These are phyloP conservation scores for Megaptera novaeangliae DNA, from an alignment of 2,113 vertebrate genomes.

Conservation along the genomic window DNA sequence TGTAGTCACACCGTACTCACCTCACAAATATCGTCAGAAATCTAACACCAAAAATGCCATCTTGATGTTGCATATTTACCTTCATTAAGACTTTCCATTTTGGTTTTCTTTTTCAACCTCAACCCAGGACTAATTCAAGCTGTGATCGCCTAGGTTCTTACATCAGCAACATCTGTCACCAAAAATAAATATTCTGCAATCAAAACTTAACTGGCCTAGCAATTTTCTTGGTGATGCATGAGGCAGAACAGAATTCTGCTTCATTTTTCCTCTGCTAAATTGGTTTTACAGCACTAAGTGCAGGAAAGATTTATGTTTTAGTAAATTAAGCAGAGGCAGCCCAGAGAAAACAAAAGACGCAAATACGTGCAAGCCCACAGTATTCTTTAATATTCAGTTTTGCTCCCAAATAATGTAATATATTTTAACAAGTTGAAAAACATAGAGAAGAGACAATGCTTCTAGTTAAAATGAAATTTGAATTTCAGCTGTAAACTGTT, in stretches of 20 bases:
- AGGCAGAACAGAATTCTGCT: constrained; percentile 42
- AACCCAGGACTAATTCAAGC: constrained; percentile 25
- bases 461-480: constrained; percentile 1
- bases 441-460: not conserved
- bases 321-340: constrained; percentile 43
- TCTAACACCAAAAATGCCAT: not conserved
- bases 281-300: constrained; percentile 1
- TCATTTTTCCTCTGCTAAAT: constrained; percentile 51
- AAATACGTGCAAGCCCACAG: not conserved
- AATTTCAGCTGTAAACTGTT: constrained; percentile 23
- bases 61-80: not conserved
- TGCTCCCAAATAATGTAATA: not conserved
- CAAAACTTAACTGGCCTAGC: constrained; percentile 56
- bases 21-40: not conserved
- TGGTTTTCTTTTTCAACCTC: not conserved
- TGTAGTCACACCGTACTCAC: not conserved
- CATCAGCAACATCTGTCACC: constrained; percentile 59
- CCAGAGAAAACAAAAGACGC: constrained; percentile 29
- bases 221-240: constrained; percentile 58
- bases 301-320: constrained; percentile 50
- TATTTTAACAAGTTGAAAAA: constrained; percentile 21
- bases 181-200: constrained; percentile 66
- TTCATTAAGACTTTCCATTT: constrained; percentile 31
- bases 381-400: not conserved
- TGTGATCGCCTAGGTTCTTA: constrained; percentile 24